These are phyloP conservation scores for Heteromyza rotundicornis DNA, from an alignment of 2,888 invertebrate species.

Conservation along the genomic window DNA sequence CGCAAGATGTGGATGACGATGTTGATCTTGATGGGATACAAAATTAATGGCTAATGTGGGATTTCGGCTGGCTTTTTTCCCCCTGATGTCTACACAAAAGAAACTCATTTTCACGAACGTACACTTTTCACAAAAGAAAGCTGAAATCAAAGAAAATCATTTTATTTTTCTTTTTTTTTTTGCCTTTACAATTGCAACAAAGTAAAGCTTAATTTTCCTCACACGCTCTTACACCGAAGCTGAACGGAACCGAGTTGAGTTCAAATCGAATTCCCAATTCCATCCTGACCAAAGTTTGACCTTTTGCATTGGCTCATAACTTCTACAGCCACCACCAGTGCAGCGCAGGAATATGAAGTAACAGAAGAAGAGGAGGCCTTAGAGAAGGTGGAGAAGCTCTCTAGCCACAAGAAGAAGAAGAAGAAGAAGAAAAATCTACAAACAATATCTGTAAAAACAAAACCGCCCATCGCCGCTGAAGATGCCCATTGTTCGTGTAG, in stretches of 20 bases:
- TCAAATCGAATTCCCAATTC: neutral
- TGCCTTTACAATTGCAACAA: too few species aligned
- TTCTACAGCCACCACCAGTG: neutral
- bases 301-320: slow-evolving; percentile 1
- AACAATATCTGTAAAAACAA: slow-evolving; percentile 60
- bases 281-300: neutral
- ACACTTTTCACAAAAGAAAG: too few species aligned
- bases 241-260: too few species aligned
- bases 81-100: neutral
- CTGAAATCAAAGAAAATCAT: too few species aligned
- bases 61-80: neutral
- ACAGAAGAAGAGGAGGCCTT: neutral
- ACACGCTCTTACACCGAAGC: too few species aligned
- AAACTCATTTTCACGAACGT: too few species aligned
- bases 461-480: slow-evolving; percentile 56
- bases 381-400: neutral
- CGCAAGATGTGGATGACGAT: neutral
- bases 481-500: slow-evolving; percentile 34
- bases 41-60: neutral
- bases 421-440: slow-evolving; percentile 23
- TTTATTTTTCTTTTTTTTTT: too few species aligned
- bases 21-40: neutral
- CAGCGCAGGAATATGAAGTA: neutral
- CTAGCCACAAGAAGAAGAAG: too few species aligned
- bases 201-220: too few species aligned